These are phyloP conservation scores for Sebastes itinus DNA, from an alignment of 2,797 vertebrate genomes.

Conservation along the genomic window DNA sequence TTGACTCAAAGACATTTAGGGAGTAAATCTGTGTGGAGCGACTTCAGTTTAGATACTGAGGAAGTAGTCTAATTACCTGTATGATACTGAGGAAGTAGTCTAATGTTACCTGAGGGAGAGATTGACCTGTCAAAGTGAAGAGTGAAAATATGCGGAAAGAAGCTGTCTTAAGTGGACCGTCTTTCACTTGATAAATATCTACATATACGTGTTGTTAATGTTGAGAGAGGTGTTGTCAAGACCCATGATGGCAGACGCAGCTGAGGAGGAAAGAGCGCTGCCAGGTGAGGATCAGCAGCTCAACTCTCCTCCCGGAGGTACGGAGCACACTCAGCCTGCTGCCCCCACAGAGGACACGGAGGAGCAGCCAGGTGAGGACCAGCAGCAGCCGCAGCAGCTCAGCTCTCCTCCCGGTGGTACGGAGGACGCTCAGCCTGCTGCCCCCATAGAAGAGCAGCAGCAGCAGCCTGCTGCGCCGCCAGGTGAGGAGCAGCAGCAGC, in stretches of 20 bases:
- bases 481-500: constrained; percentile 4
- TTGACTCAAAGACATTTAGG: too few relatives aligned
- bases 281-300: background rate
- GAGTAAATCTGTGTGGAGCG: too few relatives aligned
- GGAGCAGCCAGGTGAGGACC: constrained; percentile 11
- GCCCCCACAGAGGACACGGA: background rate
- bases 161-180: too few relatives aligned
- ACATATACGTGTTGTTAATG: background rate
- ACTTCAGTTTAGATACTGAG: too few relatives aligned
- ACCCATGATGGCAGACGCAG: constrained; percentile 63
- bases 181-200: too few relatives aligned
- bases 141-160: too few relatives aligned
- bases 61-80: too few relatives aligned
- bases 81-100: too few relatives aligned
- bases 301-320: background rate
- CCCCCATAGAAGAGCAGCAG: background rate
- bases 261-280: constrained; percentile 40
- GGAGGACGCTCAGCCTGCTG: background rate
- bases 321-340: background rate
- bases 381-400: constrained; percentile 3
- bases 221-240: background rate
- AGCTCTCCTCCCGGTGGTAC: background rate
- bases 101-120: too few relatives aligned
- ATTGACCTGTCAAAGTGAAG: too few relatives aligned
- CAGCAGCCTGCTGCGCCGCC: background rate